phyloP scores from a whole-genome alignment of 1,140 invertebrate species.

The Drosophila murphyi region DNA sequence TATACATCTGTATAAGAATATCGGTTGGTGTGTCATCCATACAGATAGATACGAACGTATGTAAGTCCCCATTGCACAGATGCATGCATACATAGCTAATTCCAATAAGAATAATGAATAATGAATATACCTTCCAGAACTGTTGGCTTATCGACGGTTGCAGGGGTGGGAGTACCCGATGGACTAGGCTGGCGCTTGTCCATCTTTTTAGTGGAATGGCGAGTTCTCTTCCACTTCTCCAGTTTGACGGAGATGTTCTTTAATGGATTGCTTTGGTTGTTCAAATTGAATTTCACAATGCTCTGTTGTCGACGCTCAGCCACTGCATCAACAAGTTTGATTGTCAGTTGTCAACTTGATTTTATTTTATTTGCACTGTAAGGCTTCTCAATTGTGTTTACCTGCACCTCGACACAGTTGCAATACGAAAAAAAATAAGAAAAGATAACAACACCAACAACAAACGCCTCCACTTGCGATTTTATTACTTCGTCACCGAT shows the following conservation, averaged over 20 bases:
- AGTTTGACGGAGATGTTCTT: constrained; percentile 59
- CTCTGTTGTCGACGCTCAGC: constrained; percentile 7
- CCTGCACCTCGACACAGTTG: constrained; percentile 17
- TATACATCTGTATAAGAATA: not conserved
- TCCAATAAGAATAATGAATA: constrained; percentile 1
- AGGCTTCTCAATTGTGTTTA: constrained; percentile 40
- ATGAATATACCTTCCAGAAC: constrained; percentile 72
- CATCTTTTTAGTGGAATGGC: constrained; percentile 81
- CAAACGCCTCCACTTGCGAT: constrained; percentile 32
- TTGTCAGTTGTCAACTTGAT: constrained; percentile 9
- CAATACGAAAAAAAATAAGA: constrained; percentile 12
- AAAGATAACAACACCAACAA: constrained; percentile 16
- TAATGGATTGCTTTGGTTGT: constrained; percentile 4
- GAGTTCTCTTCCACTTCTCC: constrained; percentile 84
- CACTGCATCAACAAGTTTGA: constrained; percentile 43
- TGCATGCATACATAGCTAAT: constrained; percentile 2
- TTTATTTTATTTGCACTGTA: constrained; percentile 31
- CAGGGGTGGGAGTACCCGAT: constrained; percentile 28
- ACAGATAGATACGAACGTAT: not conserved
- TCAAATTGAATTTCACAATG: constrained; percentile 31
- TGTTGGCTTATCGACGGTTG: constrained; percentile 68
- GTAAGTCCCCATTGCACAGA: not conserved
- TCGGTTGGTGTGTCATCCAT: constrained; percentile 1
- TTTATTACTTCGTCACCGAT: constrained; percentile 8
- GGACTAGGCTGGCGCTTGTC: constrained; percentile 65